Conservation (phyloP, 2,888 invertebrate species). For the Chloroclysta siterata region DNA sequence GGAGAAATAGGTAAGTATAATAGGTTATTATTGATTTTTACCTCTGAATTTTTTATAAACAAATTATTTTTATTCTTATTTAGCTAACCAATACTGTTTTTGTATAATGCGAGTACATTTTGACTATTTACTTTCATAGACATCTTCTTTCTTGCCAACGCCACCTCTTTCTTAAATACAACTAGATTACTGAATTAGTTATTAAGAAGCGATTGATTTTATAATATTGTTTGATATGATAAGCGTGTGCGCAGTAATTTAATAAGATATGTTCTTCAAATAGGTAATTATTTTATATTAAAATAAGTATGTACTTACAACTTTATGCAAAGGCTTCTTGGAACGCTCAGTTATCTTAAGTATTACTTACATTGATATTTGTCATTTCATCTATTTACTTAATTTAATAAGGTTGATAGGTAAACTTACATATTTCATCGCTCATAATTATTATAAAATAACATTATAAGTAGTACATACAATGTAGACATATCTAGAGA, state of each 20-base stretch:
- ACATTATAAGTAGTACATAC: too few species aligned
- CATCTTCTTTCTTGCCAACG: not conserved
- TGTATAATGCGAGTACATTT: not conserved
- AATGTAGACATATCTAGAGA: too few species aligned
- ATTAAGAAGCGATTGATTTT: not conserved
- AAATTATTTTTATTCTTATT: not conserved
- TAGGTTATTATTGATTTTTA: not conserved
- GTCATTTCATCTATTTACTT: not conserved
- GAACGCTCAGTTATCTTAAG: conserved; percentile 13
- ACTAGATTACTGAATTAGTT: not conserved
- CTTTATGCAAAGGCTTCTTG: conserved; percentile 12
- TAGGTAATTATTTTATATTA: conserved; percentile 8
- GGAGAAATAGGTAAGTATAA: conserved; percentile 5
- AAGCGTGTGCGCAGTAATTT: conserved; percentile 21
- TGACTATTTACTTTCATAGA: not conserved
- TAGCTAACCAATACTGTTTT: not conserved
- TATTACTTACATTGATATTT: conserved; percentile 1
- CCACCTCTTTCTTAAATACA: conserved; percentile 8
- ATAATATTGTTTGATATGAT: conserved; percentile 21
- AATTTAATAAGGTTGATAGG: not conserved
- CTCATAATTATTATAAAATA: too few species aligned
- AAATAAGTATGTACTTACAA: not conserved
- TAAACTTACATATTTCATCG: too few species aligned
- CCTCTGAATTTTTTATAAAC: not conserved
- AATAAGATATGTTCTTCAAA: conserved; percentile 15